Percentiles rank a stretch among this genome's conserved stretches.
These are phyloP conservation scores for Drosophila sordidapex DNA, from an alignment of 2,888 invertebrate genomes.

Conservation along the genomic window DNA sequence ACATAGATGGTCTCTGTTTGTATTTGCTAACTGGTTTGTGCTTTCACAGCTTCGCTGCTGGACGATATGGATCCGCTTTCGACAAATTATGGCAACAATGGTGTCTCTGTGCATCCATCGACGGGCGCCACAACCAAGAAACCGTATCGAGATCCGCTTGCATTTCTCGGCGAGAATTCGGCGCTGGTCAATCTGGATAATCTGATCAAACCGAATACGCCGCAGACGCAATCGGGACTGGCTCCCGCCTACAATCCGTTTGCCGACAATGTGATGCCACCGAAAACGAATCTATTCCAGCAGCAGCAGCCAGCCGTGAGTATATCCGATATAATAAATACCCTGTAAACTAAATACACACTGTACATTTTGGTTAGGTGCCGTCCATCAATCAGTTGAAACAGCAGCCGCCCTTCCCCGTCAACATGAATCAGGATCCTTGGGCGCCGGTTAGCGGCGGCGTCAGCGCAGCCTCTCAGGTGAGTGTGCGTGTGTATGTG, in stretches of 20 bases:
- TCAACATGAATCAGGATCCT: conserved; percentile 85
- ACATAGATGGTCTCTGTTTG: background rate
- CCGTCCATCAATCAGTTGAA: conserved; percentile 86
- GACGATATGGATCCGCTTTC: conserved; percentile 85
- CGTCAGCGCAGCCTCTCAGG: conserved; percentile 82
- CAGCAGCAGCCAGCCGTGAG: conserved; percentile 85
- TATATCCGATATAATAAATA: background rate
- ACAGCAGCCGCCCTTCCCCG: conserved; percentile 85
- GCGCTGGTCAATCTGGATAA: conserved; percentile 98
- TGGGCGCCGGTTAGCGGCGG: conserved; percentile 84
- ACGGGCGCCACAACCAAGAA: conserved; percentile 82
- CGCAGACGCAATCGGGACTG: conserved; percentile 79
- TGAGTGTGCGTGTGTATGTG: conserved; percentile 58
- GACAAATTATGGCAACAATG: conserved; percentile 65
- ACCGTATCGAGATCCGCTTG: conserved; percentile 93
- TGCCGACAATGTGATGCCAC: conserved; percentile 84
- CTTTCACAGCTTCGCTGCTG: conserved; percentile 80
- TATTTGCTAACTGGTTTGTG: background rate
- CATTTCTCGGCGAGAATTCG: conserved; percentile 98
- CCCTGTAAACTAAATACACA: too few species aligned
- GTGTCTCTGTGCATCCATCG: conserved; percentile 65
- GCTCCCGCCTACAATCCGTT: conserved; percentile 85
- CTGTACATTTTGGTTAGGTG: conserved; percentile 64
- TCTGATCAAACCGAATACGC: conserved; percentile 89
- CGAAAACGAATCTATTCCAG: conserved; percentile 87